Evolutionary conservation across 2,797 vertebrate species (phyloP).

Genomic region (Propithecus perrieri): DNA sequence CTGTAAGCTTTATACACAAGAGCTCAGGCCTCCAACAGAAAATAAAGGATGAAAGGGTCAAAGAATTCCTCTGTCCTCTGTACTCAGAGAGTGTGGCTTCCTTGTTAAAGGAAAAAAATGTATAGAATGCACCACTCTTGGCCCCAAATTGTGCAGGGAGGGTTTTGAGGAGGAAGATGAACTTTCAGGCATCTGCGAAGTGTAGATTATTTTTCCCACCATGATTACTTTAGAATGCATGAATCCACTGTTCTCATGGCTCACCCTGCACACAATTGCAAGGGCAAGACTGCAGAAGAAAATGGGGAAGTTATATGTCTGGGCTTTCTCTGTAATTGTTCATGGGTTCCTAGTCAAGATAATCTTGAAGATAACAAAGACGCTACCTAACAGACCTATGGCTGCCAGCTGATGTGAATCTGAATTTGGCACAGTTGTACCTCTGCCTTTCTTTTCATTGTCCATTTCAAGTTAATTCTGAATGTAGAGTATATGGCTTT

Average conservation of each 20-base stretch:
- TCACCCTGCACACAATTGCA: neutral
- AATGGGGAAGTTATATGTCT: neutral
- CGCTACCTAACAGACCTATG: neutral
- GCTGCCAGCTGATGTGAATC: neutral
- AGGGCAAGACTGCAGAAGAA: neutral
- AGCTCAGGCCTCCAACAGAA: neutral
- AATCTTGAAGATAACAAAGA: neutral
- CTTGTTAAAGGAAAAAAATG: neutral
- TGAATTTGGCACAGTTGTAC: neutral
- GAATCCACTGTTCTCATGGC: neutral
- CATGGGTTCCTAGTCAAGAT: neutral
- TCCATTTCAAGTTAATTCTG: neutral
- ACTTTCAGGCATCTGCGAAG: neutral
- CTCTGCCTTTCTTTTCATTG: neutral
- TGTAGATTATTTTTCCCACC: neutral
- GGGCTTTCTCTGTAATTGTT: neutral
- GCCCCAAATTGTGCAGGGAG: neutral
- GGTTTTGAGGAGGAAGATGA: neutral
- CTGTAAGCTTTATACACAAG: conserved; percentile 50
- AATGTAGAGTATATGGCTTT: neutral
- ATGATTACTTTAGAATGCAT: neutral
- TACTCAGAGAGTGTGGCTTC: neutral
- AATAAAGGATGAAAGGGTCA: neutral
- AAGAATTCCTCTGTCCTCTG: neutral
- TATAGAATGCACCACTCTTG: neutral